Conservation (phyloP, 2,113 vertebrate species). For the Isurus oxyrinchus region DNA sequence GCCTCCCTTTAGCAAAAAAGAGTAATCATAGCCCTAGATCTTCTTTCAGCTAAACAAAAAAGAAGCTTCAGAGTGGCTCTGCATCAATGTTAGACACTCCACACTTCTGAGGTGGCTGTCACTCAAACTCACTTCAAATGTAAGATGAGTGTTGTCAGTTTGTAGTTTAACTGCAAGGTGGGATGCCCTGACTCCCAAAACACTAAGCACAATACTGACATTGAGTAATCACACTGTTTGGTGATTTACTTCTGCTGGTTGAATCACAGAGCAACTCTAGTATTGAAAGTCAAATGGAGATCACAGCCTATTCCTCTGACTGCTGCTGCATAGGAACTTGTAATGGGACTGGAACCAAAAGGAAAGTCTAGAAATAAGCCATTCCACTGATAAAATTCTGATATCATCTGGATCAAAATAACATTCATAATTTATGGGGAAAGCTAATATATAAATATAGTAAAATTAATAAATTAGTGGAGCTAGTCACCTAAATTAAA, state of each 20-base stretch:
- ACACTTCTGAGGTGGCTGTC: background rate
- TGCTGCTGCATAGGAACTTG: background rate
- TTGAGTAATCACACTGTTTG: background rate
- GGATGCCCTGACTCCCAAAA: background rate
- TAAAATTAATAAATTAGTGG: background rate
- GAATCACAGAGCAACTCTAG: background rate
- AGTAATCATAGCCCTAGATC: too few relatives aligned
- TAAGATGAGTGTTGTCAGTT: slow-evolving; percentile 15
- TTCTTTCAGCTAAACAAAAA: background rate
- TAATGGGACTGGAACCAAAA: background rate
- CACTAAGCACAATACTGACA: background rate
- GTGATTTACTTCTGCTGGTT: background rate
- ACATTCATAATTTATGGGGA: slow-evolving; percentile 19
- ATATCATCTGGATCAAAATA: slow-evolving; percentile 32
- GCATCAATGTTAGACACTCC: background rate
- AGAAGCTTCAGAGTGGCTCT: background rate
- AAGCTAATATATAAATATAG: slow-evolving; percentile 11
- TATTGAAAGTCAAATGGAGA: slow-evolving; percentile 32
- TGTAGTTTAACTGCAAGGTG: background rate
- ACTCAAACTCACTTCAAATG: background rate
- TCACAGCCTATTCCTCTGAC: background rate
- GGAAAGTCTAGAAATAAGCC: background rate
- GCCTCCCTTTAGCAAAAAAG: background rate
- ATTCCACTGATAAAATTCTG: slow-evolving; percentile 1
- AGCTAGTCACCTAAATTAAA: slow-evolving; percentile 12